Percentiles rank a stretch among this genome's conserved stretches.
phyloP scores from a whole-genome alignment of 1,140 invertebrate genomes.

The Gryon sp. region DNA sequence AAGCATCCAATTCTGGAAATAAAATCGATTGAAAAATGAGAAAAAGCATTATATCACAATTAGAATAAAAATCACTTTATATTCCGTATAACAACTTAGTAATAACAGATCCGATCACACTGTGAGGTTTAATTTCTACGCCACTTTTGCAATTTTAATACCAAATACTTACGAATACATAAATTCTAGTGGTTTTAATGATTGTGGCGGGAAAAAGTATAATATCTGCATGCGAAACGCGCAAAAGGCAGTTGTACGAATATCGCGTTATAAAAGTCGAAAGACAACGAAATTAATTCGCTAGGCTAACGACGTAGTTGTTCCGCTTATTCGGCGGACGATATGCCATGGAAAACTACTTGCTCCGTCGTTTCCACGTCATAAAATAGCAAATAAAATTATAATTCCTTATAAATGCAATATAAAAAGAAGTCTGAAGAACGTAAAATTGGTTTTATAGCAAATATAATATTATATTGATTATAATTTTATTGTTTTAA shows the following conservation, averaged over 20 bases:
- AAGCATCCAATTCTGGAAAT: background rate
- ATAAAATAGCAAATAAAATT: too few species aligned
- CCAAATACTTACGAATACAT: constrained; percentile 36
- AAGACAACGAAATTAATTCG: constrained; percentile 29
- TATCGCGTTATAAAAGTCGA: constrained; percentile 37
- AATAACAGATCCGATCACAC: constrained; percentile 29
- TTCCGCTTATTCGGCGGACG: background rate
- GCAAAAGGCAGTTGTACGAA: constrained; percentile 3
- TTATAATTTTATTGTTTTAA: too few species aligned
- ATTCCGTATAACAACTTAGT: constrained; percentile 20
- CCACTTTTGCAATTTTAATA: constrained; percentile 28
- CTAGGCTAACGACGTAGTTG: constrained; percentile 6
- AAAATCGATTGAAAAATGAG: constrained; percentile 11
- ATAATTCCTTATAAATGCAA: too few species aligned
- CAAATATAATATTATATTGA: too few species aligned
- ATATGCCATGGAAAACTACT: too few species aligned
- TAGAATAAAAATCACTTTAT: constrained; percentile 44
- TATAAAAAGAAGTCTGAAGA: too few species aligned
- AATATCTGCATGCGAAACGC: constrained; percentile 30
- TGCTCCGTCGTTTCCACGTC: background rate
- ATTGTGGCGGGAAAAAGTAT: constrained; percentile 27
- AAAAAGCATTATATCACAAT: constrained; percentile 1
- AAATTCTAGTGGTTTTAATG: constrained; percentile 37
- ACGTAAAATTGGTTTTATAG: too few species aligned
- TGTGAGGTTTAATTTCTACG: constrained; percentile 30